Conservation (phyloP, 2,888 invertebrate species). For the Rhamphomyia laevipes region DNA sequence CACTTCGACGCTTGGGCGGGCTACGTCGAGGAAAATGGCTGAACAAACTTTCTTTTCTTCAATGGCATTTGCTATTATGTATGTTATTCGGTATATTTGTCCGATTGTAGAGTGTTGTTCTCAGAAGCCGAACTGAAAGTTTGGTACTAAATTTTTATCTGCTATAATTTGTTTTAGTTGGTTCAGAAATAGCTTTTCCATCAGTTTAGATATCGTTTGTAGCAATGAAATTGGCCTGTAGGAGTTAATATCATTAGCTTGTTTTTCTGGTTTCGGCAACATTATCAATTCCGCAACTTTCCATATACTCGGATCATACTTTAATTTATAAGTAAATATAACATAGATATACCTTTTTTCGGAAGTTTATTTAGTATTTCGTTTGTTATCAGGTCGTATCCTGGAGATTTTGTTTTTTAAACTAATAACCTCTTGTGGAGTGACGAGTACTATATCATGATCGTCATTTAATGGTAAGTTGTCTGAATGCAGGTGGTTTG, state of each 20-base stretch:
- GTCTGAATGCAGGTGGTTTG: too few species aligned
- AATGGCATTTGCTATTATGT: constrained; percentile 3
- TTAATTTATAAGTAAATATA: neutral
- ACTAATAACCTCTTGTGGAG: too few species aligned
- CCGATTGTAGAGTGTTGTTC: constrained; percentile 11
- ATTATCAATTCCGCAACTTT: constrained; percentile 9
- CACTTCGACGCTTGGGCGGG: neutral
- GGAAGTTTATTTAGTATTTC: neutral
- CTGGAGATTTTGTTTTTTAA: neutral
- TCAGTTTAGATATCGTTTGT: constrained; percentile 11
- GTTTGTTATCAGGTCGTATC: neutral
- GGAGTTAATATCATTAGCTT: constrained; percentile 4
- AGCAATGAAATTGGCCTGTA: constrained; percentile 13
- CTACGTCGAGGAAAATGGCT: constrained; percentile 4
- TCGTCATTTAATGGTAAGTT: too few species aligned
- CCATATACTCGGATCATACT: constrained; percentile 15
- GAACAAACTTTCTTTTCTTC: constrained; percentile 6
- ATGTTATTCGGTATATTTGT: constrained; percentile 10
- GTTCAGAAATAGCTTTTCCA: constrained; percentile 8
- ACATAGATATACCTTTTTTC: neutral
- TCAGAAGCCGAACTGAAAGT: constrained; percentile 13
- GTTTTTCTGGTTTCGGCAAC: constrained; percentile 12
- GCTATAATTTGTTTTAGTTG: too few species aligned
- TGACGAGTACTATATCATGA: too few species aligned
- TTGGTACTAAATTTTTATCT: neutral